Base-by-base conservation (phyloP, 2,888 invertebrate genomes). In the Callyntrura sp. region DNA sequence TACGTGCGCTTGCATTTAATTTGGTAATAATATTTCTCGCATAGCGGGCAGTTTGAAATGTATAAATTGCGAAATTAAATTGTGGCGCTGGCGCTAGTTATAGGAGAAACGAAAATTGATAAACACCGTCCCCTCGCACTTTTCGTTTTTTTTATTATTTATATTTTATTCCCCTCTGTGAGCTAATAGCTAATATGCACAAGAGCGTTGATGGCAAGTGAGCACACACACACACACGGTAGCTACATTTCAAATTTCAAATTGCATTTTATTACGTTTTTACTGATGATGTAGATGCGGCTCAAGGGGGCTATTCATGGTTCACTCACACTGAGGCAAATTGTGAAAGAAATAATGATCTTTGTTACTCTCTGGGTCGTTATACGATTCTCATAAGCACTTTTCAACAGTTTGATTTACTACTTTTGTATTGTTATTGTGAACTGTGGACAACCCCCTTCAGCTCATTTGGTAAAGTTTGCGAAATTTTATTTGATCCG, bases 111-210 rank as follows among this genome's bases (percentile, higher is more conserved):
- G 68, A 8, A 43, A 70, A 76, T 25, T 76, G 23, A 51, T 55
- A 45, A 55, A 25, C 25, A 25, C 76, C 48, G 73, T 76, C 51
- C 2, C 2, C 35, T 23, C 76, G 25, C 51, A 76, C 45, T 23
- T 76, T 76, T 76, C 48, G 25, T 76, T 55, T 76, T 70, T n/a
- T 76, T 76, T 76, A 76, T 55, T 51, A 25, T 11, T 62, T 25
- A 20, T 3, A 17, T 62, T 8, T 62, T 23, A 20, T 60, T 60
- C 60, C 17, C 17, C 20, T 35, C 51, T 51, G 51, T 17, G 17
- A n/a, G 60, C n/a, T n/a, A 17, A 17, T n/a, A 1, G 20, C 60
- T 1, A 2, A 60, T 8, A 60, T 60, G 28, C 11, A 55, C 23
- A 51, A 35, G 35, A 35, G 35, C 35, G 35, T 1, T 25, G 51